These are phyloP conservation scores for Phyllotreta cruciferae DNA, from an alignment of 2,888 invertebrate species.

Conservation along the genomic window DNA sequence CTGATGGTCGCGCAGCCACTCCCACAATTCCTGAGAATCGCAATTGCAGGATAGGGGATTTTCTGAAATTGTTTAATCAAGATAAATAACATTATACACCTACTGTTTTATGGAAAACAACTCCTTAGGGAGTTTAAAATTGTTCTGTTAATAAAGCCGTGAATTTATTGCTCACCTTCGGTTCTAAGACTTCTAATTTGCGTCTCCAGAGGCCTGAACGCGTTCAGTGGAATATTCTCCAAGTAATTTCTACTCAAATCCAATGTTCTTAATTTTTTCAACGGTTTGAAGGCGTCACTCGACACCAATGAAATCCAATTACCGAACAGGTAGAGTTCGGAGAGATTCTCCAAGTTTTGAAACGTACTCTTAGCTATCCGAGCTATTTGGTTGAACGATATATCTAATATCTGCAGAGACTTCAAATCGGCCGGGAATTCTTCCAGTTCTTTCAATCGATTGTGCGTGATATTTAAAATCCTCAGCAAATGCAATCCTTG, in stretches of 20 bases:
- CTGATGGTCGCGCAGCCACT: constrained; percentile 89
- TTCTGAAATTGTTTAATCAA: constrained; percentile 63
- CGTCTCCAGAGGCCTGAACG: constrained; percentile 80
- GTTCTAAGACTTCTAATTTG: constrained; percentile 79
- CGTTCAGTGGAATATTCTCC: constrained; percentile 79
- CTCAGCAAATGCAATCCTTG: constrained; percentile 78
- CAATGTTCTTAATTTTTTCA: constrained; percentile 77
- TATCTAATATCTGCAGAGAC: constrained; percentile 78
- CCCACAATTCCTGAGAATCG: constrained; percentile 89
- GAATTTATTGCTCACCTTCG: constrained; percentile 71
- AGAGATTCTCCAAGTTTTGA: constrained; percentile 76
- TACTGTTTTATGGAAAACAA: neutral
- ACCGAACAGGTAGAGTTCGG: constrained; percentile 79
- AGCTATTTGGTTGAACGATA: constrained; percentile 84
- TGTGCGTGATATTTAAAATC: constrained; percentile 82
- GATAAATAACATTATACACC: neutral
- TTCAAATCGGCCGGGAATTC: constrained; percentile 81
- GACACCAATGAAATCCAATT: constrained; percentile 84
- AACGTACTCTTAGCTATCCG: constrained; percentile 79
- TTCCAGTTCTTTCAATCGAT: constrained; percentile 80
- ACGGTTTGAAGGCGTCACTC: constrained; percentile 76
- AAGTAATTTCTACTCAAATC: constrained; percentile 86
- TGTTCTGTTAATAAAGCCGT: neutral
- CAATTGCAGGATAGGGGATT: constrained; percentile 91
- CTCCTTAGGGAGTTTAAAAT: constrained; percentile 8